Evolutionary conservation across 2,113 vertebrate genomes (phyloP).

Genomic region (Labeo rohita): DNA sequence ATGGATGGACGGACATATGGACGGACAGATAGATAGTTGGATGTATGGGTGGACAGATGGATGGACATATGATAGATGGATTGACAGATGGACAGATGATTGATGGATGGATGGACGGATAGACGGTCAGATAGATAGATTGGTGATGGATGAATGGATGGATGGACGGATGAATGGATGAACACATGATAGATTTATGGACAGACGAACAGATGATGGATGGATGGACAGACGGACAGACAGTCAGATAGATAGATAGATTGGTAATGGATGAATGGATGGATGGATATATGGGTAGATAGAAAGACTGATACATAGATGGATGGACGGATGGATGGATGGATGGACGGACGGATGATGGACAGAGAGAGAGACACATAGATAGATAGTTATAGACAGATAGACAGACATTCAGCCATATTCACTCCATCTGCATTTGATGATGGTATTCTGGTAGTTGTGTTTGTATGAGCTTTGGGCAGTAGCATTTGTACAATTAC

Average conservation of each 20-base stretch:
- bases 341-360: not conserved
- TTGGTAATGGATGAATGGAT: not conserved
- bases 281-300: not conserved
- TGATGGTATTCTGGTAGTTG: not conserved
- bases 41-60: too few relatives aligned
- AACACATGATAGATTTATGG: too few relatives aligned
- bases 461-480: not conserved
- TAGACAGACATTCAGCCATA: not conserved
- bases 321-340: not conserved
- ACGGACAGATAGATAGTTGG: too few relatives aligned
- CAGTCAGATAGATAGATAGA: not conserved
- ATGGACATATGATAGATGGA: too few relatives aligned
- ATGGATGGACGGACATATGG: not conserved
- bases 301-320: not conserved
- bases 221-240: not conserved
- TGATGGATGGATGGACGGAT: too few relatives aligned
- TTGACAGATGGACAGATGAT: too few relatives aligned
- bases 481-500: conserved; percentile 3
- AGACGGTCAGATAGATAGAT: not conserved
- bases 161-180: too few relatives aligned
- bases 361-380: too few relatives aligned
- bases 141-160: too few relatives aligned
- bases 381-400: not conserved
- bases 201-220: too few relatives aligned
- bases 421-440: not conserved